phyloP scores from a whole-genome alignment of 2,797 vertebrate species.

The Notamacropus eugenii region DNA sequence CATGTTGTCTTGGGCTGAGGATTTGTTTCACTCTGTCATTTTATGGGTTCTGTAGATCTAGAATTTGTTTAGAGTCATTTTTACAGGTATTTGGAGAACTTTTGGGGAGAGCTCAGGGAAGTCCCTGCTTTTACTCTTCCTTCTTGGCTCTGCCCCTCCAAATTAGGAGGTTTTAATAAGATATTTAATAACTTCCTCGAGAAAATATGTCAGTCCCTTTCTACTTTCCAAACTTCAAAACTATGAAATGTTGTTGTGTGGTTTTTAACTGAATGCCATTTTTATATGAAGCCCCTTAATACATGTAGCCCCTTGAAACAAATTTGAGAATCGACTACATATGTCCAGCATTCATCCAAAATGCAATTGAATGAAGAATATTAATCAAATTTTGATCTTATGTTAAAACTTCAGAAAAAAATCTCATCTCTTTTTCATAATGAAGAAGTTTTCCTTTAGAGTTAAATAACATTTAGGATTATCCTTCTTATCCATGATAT shows the following conservation, averaged over 20 bases:
- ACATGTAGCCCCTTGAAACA: neutral
- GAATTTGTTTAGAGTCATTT: too few species aligned
- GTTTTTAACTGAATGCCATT: neutral
- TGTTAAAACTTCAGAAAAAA: conserved; percentile 23
- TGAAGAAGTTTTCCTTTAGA: conserved; percentile 5
- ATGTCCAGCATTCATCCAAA: neutral
- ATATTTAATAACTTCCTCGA: conserved; percentile 32
- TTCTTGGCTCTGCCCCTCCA: neutral
- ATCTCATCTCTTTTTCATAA: conserved; percentile 4
- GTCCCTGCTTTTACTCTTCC: too few species aligned
- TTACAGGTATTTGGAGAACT: too few species aligned
- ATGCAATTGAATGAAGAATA: conserved; percentile 24
- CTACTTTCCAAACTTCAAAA: conserved; percentile 10
- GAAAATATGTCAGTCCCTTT: conserved; percentile 36
- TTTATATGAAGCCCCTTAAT: neutral
- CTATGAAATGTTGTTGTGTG: neutral
- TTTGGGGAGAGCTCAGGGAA: too few species aligned
- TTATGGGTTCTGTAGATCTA: too few species aligned
- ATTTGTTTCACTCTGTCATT: too few species aligned
- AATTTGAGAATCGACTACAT: neutral
- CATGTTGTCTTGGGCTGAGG: too few species aligned
- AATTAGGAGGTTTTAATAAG: conserved; percentile 48
- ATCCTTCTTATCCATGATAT: conserved; percentile 9
- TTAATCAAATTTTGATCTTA: neutral
- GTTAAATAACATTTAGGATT: conserved; percentile 41